A percentile compares a stretch with the other conserved stretches of the same genome.
Evolutionary conservation across 2,113 vertebrate genomes (phyloP).

Genomic region (Pomatostomus ruficeps): DNA sequence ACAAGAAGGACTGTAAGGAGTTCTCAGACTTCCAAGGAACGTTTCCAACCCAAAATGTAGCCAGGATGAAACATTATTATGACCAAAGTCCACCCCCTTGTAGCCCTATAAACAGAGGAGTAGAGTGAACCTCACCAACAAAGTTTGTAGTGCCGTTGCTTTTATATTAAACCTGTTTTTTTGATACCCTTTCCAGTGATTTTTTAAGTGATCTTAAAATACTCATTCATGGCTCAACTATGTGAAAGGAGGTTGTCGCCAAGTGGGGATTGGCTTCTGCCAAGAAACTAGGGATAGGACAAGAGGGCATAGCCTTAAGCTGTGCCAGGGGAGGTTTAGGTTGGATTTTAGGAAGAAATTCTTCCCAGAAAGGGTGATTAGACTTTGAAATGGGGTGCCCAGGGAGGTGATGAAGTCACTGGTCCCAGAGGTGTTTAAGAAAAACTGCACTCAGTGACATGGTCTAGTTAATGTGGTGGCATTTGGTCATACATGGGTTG

Average conservation of each 20-base stretch:
- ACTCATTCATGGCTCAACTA: neutral
- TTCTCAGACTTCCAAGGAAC: neutral
- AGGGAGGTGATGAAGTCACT: neutral
- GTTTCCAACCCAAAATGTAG: neutral
- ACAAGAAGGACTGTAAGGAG: neutral
- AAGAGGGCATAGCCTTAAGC: neutral
- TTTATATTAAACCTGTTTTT: neutral
- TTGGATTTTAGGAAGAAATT: neutral
- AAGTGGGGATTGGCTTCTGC: neutral
- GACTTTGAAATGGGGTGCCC: neutral
- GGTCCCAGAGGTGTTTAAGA: neutral
- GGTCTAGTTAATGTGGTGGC: neutral
- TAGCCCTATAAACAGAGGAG: neutral
- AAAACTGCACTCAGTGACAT: neutral
- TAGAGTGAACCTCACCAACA: neutral
- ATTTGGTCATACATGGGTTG: fast-evolving
- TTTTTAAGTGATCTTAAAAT: neutral
- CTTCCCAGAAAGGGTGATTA: neutral
- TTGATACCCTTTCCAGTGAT: neutral
- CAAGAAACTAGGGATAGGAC: neutral
- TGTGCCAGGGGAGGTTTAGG: neutral
- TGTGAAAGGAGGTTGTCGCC: neutral
- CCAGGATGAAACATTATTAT: neutral
- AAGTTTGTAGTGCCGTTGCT: neutral
- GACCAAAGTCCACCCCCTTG: neutral